A percentile compares a stretch with the other conserved stretches of the same genome.
Evolutionary conservation across 1,140 invertebrate species (phyloP).

Genomic region (Bacillus rossius): DNA sequence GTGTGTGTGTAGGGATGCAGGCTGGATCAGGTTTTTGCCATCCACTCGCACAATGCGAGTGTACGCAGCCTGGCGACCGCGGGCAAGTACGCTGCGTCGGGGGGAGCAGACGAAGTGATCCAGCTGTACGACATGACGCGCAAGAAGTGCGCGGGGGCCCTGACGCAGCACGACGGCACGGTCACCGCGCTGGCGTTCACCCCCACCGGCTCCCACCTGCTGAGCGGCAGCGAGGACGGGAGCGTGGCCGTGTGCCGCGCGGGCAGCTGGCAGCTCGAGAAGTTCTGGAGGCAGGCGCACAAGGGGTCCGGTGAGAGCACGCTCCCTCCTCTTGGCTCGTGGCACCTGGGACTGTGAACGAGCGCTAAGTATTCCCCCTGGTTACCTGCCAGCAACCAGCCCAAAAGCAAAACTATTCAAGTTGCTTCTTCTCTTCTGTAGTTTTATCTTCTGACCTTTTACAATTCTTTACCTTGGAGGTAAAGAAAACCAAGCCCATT

Average conservation of each 20-base stretch:
- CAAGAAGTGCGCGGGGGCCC: conserved; percentile 66
- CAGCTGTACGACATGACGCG: conserved; percentile 77
- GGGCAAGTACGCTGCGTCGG: conserved; percentile 76
- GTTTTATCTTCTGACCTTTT: too few species aligned
- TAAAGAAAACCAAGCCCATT: too few species aligned
- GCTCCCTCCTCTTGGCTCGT: too few species aligned
- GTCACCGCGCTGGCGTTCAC: conserved; percentile 73
- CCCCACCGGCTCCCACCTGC: conserved; percentile 64
- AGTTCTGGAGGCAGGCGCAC: conserved; percentile 67
- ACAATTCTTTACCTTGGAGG: too few species aligned
- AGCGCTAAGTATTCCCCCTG: too few species aligned
- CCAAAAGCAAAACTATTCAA: too few species aligned
- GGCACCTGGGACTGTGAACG: too few species aligned
- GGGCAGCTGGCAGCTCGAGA: conserved; percentile 79
- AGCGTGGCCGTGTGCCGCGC: conserved; percentile 72
- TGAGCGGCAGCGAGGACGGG: conserved; percentile 81
- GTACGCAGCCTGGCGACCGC: conserved; percentile 64
- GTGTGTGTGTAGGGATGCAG: conserved; percentile 44
- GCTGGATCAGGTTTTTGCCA: conserved; percentile 73
- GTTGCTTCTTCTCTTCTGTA: too few species aligned
- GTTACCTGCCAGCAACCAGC: too few species aligned
- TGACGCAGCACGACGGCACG: conserved; percentile 77
- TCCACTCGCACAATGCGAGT: conserved; percentile 76
- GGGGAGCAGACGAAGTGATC: conserved; percentile 85
- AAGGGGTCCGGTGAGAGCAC: conserved; percentile 46